Conservation (phyloP, 2,113 vertebrate genomes). For the Pantherophis guttatus region DNA sequence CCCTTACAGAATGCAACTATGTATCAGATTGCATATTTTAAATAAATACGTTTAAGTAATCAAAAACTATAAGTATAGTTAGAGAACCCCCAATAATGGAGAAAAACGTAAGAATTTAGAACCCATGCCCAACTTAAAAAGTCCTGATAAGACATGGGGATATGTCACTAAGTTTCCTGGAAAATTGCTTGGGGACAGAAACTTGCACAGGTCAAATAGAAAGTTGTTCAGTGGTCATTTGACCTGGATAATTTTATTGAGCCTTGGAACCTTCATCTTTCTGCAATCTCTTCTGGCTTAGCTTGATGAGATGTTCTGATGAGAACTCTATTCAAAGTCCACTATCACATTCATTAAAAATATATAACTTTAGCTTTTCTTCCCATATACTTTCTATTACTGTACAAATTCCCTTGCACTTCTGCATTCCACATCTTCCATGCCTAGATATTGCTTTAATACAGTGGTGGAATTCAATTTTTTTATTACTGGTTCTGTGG, state of each 20-base stretch:
- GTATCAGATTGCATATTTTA: conserved; percentile 1
- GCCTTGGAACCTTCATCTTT: neutral
- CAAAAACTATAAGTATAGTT: too few species aligned
- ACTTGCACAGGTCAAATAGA: neutral
- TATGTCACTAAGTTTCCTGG: neutral
- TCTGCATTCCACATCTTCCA: neutral
- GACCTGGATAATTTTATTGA: neutral
- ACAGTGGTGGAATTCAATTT: too few species aligned
- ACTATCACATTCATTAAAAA: neutral
- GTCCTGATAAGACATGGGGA: neutral
- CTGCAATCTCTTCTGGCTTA: neutral
- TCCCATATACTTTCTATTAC: neutral
- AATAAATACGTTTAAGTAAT: too few species aligned
- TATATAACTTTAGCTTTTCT: neutral
- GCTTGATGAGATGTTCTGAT: neutral
- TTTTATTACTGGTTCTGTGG: too few species aligned
- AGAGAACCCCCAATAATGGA: neutral
- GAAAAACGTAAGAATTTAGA: neutral
- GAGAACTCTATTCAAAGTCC: neutral
- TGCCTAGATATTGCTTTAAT: neutral
- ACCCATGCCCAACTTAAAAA: too few species aligned
- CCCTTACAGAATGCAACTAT: conserved; percentile 22
- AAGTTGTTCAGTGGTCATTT: neutral
- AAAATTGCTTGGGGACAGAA: neutral
- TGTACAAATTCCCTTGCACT: neutral